Evolutionary conservation across 2,797 vertebrate species (phyloP).

Genomic region (Oreonectes daqikongensis): DNA sequence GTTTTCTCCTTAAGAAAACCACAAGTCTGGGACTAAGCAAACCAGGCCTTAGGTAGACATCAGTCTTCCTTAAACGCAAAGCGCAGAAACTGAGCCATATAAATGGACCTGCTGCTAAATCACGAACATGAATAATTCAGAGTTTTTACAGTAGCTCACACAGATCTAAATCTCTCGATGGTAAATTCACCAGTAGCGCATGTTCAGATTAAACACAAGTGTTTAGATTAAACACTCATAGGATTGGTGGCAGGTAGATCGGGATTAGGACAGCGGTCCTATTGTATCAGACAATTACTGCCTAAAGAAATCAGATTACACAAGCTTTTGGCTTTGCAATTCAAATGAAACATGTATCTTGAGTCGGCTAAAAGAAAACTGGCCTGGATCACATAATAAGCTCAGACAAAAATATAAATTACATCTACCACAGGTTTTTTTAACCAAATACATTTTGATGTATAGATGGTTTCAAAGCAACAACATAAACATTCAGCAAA

Average conservation of each 20-base stretch:
- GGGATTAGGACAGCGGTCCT: constrained; percentile 49
- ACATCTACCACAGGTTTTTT: not conserved
- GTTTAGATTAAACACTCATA: constrained; percentile 40
- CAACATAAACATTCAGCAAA: too few species aligned
- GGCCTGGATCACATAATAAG: constrained; percentile 11
- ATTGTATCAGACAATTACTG: constrained; percentile 56
- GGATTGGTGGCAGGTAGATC: constrained; percentile 49
- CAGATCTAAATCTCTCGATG: constrained; percentile 28
- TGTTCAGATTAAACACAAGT: constrained; percentile 45
- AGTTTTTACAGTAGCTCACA: constrained; percentile 28
- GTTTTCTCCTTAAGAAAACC: constrained; percentile 32
- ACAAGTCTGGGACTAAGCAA: constrained; percentile 9
- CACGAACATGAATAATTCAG: constrained; percentile 25
- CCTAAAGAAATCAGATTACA: constrained; percentile 51
- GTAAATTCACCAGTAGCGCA: constrained; percentile 24
- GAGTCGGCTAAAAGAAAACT: constrained; percentile 15
- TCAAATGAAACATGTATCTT: constrained; percentile 42
- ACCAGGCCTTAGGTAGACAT: constrained; percentile 34
- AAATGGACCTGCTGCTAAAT: constrained; percentile 16
- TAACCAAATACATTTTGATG: too few species aligned
- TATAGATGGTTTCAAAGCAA: too few species aligned
- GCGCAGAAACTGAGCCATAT: constrained; percentile 1
- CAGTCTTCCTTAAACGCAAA: not conserved
- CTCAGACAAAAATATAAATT: not conserved
- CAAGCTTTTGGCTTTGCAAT: constrained; percentile 31